Base-by-base conservation (phyloP, 2,888 invertebrate species). In the Rhagonycha fulva region DNA sequence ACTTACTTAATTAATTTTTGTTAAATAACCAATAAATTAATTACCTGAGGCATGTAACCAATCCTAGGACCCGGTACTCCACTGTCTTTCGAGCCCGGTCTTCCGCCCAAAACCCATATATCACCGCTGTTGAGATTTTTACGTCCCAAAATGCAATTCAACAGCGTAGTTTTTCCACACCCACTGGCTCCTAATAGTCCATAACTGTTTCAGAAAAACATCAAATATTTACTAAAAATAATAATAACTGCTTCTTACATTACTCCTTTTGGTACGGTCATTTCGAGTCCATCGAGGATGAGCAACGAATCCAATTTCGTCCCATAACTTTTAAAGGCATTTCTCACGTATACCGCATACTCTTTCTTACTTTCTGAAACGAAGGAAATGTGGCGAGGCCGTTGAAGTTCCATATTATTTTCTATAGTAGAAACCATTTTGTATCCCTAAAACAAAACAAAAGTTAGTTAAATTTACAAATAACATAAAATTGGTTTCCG, bases 151-250 rank as follows among this genome's bases (percentile, higher is more conserved):
- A 96, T 94, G 86, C 96, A 96, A 77, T 95, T 93, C 0, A 97
- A 90, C 7, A 97, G 88, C 0, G 97, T 97, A 0, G 97, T 97
- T 87, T 97, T 97, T 0, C 96, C 96, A 86, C 97, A 97, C 0
- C 97, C 97, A 82, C 96, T 96, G 0, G 97, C 95, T 19, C 97
- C 97, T 60, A 97, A 89, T 0, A 97, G 90, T 78, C 96, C 96
- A 85, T 97, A 97, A 47, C 47, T 47, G n/a, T 47, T 47, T n/a
- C 4, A n/a, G n/a, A 47, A 47, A n/a, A 47, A n/a, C 0, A n/a
- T 84, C 96, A 96, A 88, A 14, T 76, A 12, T 63, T 24, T n/a
- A 14, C 9, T 4, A 14, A 26, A 11, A 14, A 61, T 23, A 7
- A 9, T 3, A 60, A 32, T 5, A 69, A 32, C 19, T 19, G 14